Percentiles rank a stretch among this genome's conserved stretches.
Evolutionary conservation across 2,113 vertebrate species (phyloP).

Genomic region (Zosterops lateralis): DNA sequence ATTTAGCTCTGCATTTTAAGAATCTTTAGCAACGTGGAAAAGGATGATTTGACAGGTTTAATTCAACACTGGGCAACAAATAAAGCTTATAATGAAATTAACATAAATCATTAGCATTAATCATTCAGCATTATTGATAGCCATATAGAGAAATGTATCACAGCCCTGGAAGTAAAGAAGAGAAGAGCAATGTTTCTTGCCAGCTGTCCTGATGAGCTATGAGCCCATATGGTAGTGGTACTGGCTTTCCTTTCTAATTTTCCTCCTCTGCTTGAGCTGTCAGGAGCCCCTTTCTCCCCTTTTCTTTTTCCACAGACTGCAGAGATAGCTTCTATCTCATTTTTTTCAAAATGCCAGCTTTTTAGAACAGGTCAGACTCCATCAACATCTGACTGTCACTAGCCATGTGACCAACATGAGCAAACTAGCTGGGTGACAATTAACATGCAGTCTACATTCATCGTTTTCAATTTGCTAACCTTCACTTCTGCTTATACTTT

Average conservation of each 20-base stretch:
- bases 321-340: background rate
- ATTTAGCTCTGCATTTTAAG: conserved; percentile 72
- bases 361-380: conserved; percentile 58
- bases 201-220: conserved; percentile 68
- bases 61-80: conserved; percentile 75
- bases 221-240: conserved; percentile 55
- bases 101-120: conserved; percentile 81
- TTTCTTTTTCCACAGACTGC: conserved; percentile 6
- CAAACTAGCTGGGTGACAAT: conserved; percentile 55
- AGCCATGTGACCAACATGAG: conserved; percentile 22
- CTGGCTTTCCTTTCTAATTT: conserved; percentile 68
- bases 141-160: conserved; percentile 67
- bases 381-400: conserved; percentile 59
- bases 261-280: conserved; percentile 69
- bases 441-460: conserved; percentile 49
- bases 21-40: conserved; percentile 60
- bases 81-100: conserved; percentile 82
- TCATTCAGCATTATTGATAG: conserved; percentile 77
- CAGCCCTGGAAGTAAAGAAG: conserved; percentile 57
- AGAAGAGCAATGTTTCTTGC: conserved; percentile 64
- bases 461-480: conserved; percentile 57
- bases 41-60: conserved; percentile 74
- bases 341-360: conserved; percentile 42
- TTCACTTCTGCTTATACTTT: conserved; percentile 50
- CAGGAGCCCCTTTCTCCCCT: conserved; percentile 24